These are phyloP conservation scores for Ceuthmochares aereus DNA, from an alignment of 2,113 vertebrate genomes.

Conservation along the genomic window DNA sequence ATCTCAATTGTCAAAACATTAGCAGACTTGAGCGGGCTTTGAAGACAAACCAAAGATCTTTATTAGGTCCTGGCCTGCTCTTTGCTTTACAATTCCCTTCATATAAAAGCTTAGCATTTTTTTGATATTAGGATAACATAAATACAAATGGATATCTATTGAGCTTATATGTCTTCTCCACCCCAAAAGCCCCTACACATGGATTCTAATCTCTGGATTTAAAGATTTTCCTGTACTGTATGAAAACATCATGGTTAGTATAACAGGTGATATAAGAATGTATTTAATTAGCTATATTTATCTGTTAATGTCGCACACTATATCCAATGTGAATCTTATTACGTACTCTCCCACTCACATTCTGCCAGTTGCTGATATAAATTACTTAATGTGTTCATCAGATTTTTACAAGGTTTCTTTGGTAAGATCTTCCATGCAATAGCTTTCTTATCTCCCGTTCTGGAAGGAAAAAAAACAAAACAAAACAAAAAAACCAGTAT, in stretches of 20 bases:
- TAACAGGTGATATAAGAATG: not conserved
- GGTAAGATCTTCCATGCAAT: conserved; percentile 95
- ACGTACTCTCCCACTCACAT: conserved; percentile 81
- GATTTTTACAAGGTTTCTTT: conserved; percentile 96
- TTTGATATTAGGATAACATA: not conserved
- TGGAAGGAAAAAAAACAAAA: conserved; percentile 63
- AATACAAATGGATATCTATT: not conserved
- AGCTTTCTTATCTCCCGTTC: conserved; percentile 93
- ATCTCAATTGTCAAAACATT: not conserved
- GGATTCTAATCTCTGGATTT: not conserved
- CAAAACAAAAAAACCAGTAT: not conserved
- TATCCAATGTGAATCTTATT: not conserved
- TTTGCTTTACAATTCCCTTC: not conserved
- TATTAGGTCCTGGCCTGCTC: not conserved
- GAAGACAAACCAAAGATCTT: not conserved
- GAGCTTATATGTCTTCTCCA: not conserved
- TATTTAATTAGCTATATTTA: not conserved
- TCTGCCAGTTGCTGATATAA: conserved; percentile 92
- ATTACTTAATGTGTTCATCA: conserved; percentile 91
- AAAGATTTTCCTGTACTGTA: not conserved
- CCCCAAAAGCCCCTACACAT: not conserved
- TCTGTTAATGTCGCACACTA: not conserved
- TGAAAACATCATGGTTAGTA: not conserved
- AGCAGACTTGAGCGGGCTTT: not conserved
- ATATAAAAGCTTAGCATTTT: not conserved